Base-by-base conservation (phyloP, 1,140 invertebrate genomes). In the Pomacea maculata region DNA sequence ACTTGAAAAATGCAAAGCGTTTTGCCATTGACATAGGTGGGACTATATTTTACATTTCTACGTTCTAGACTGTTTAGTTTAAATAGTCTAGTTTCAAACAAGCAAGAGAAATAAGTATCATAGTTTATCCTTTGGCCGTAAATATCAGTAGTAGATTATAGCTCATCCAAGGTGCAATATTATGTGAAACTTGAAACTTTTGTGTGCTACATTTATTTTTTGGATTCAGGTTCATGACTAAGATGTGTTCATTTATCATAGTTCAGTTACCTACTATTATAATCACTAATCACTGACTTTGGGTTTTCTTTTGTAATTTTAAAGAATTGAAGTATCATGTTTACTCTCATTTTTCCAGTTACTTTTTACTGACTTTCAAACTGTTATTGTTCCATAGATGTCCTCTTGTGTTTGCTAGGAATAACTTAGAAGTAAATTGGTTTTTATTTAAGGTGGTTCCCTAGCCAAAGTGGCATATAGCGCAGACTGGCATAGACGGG, bases 381-480 rank as follows among this genome's bases (percentile, higher is more conserved):
- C 11, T 61, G 57, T 11, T 61, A 61, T 8, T 61, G 57, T 61
- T 61, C 57, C 15, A 61, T 4, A 61, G 57, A 61, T 61, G 57
- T 9, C 11, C 57, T 6, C 57, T 11, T 14, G 57, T 61, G 57
- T 61, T 61, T 45, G 11, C 57, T 61, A 61, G 57, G 57, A 14
- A 2, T 61, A 17, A 14, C 57, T 61, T 61, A 61, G 57, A 61
- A 61, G 15, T 61, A 11, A 11, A 61, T 61, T 61, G 57, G 8
- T 61, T 61, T 61, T 61, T 14, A 61, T 61, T 8, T 14, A 61
- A 90, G 94, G 95, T 84, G 94, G 95, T 67, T 95, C 94, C 6
- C 88, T 95, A 79, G 95, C 95, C 17, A 95, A 95, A 92, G 94
- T 95, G 85, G 95, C 95, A 11, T 95, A 95, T 89, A 95, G 94